Evolutionary conservation across 2,113 vertebrate genomes (phyloP).

Genomic region (Myrmophylax atrothorax): DNA sequence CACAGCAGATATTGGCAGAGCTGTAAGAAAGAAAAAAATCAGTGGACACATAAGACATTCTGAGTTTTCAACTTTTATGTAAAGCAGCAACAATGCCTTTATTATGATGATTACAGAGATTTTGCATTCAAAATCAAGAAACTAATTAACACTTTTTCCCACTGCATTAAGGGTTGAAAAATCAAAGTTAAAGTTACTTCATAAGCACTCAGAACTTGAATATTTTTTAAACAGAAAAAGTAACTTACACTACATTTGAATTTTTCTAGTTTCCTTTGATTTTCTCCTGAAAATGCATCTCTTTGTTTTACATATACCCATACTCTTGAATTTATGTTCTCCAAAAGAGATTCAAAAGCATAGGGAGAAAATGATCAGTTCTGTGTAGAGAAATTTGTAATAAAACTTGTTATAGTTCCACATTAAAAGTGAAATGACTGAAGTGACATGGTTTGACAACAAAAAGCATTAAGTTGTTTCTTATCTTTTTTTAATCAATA

Average conservation of each 20-base stretch:
- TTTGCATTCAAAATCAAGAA: constrained; percentile 63
- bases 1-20: constrained; percentile 81
- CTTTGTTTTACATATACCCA: not conserved
- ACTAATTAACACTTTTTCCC: constrained; percentile 44
- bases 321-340: not conserved
- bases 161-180: constrained; percentile 67
- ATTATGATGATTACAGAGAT: constrained; percentile 53
- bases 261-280: constrained; percentile 28
- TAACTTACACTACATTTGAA: not conserved
- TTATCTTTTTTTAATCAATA: not conserved
- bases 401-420: not conserved
- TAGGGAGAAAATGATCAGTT: not conserved
- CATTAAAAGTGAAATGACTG: not conserved
- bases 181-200: constrained; percentile 31
- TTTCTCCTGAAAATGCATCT: not conserved
- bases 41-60: constrained; percentile 74
- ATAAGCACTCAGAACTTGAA: not conserved
- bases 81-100: constrained; percentile 72
- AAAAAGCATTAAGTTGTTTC: not conserved
- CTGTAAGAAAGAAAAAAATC: constrained; percentile 81
- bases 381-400: not conserved
- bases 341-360: not conserved
- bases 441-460: not conserved
- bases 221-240: not conserved
- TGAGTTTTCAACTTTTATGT: constrained; percentile 70